Evolutionary conservation across 2,888 invertebrate species (phyloP).

Genomic region (Brassicogethes aeneus): DNA sequence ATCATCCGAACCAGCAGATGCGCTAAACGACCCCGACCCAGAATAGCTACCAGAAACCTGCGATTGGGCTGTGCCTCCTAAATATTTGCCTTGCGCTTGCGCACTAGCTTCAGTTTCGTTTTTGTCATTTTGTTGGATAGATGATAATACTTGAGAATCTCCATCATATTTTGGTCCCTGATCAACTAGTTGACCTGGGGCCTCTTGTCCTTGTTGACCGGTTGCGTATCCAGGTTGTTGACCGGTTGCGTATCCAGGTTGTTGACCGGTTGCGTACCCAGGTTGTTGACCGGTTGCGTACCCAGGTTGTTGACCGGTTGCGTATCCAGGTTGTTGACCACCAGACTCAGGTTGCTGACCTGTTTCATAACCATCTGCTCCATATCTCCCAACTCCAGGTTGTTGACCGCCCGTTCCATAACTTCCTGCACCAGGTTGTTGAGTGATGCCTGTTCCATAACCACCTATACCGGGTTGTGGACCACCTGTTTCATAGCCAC

Average conservation of each 20-base stretch:
- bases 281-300: too few species aligned
- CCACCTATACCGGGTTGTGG: background rate
- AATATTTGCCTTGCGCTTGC: conserved; percentile 55
- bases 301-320: too few species aligned
- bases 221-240: conserved; percentile 3
- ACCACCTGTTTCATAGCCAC: background rate
- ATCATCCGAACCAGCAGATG: conserved; percentile 72
- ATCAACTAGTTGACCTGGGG: conserved; percentile 4
- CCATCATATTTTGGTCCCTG: too few species aligned
- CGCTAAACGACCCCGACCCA: conserved; percentile 70
- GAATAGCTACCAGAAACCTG: conserved; percentile 75
- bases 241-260: conserved; percentile 5
- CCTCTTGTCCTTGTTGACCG: background rate
- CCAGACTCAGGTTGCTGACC: background rate
- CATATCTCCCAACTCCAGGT: background rate
- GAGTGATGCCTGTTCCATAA: conserved; percentile 2
- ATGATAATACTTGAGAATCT: conserved; percentile 66
- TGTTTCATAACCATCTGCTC: background rate
- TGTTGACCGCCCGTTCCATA: conserved; percentile 1
- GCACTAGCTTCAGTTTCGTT: conserved; percentile 69
- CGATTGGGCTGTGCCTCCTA: conserved; percentile 64
- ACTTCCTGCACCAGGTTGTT: conserved; percentile 8
- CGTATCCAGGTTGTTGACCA: conserved; percentile 4
- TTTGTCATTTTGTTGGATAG: conserved; percentile 43
- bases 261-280: too few species aligned